Percentiles rank a stretch among this genome's conserved stretches.
These are phyloP conservation scores for Antheraea mylitta DNA, from an alignment of 1,140 invertebrate species.

Conservation along the genomic window DNA sequence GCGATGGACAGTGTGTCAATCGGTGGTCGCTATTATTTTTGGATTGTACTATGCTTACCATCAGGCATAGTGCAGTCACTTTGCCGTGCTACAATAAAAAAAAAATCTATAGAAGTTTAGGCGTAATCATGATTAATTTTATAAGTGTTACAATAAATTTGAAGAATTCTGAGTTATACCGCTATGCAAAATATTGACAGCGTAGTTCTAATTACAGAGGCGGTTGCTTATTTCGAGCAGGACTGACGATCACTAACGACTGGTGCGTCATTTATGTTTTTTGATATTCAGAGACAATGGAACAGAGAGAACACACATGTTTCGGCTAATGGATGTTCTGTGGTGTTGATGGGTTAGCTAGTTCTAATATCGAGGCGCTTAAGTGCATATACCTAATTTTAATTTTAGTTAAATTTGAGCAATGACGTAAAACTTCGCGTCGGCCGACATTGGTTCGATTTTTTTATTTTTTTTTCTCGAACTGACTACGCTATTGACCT, in stretches of 20 bases:
- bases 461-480: too few relatives aligned
- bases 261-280: slow-evolving; percentile 35
- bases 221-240: slow-evolving; percentile 26
- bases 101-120: too few relatives aligned
- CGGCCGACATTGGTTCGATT: too few relatives aligned
- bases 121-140: too few relatives aligned
- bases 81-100: too few relatives aligned
- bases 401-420: too few relatives aligned
- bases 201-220: slow-evolving; percentile 24
- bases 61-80: too few relatives aligned
- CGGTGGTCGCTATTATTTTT: too few relatives aligned
- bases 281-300: slow-evolving; percentile 40
- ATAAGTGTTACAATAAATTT: not conserved
- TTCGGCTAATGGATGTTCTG: slow-evolving; percentile 23
- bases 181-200: not conserved
- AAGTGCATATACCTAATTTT: not conserved
- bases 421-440: too few relatives aligned
- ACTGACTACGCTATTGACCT: too few relatives aligned
- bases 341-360: slow-evolving; percentile 1
- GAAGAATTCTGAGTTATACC: not conserved
- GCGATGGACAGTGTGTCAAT: too few relatives aligned
- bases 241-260: slow-evolving; percentile 34
- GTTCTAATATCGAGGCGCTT: not conserved
- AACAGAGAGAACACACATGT: slow-evolving; percentile 23
- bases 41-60: too few relatives aligned